Evolutionary conservation across 2,113 vertebrate species (phyloP).

Genomic region (Elephantulus edwardii): DNA sequence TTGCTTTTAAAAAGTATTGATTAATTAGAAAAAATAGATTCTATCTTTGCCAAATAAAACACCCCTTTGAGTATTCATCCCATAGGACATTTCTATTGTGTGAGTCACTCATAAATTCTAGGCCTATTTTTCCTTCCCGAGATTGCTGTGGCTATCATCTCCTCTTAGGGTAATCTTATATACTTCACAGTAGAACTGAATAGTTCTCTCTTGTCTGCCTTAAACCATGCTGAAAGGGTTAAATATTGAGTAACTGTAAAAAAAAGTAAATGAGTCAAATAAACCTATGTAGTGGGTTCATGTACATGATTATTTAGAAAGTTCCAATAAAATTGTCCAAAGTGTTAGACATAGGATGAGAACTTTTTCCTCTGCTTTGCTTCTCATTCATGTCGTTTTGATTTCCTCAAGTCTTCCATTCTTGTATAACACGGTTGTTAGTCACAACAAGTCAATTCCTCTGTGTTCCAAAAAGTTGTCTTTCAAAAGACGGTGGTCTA

Average conservation of each 20-base stretch:
- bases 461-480: no score
- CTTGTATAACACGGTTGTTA: no score
- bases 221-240: not conserved
- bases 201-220: not conserved
- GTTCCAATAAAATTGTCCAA: not conserved
- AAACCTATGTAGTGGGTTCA: not conserved
- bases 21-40: not conserved
- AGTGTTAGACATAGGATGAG: not conserved
- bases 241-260: not conserved
- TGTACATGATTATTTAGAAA: not conserved
- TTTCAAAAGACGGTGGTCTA: no score
- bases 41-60: not conserved
- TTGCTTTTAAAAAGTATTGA: not conserved
- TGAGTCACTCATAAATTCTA: not conserved
- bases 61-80: not conserved
- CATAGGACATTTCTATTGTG: fast-evolving
- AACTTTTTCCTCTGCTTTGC: not conserved
- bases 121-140: not conserved
- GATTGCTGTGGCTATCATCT: not conserved
- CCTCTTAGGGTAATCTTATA: not conserved
- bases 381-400: no score
- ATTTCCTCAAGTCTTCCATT: not conserved
- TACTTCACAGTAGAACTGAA: not conserved
- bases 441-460: no score
- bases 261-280: not conserved